Conservation (phyloP, 92 coral and sea anemone species). For the Epizoanthus illoricatus region DNA sequence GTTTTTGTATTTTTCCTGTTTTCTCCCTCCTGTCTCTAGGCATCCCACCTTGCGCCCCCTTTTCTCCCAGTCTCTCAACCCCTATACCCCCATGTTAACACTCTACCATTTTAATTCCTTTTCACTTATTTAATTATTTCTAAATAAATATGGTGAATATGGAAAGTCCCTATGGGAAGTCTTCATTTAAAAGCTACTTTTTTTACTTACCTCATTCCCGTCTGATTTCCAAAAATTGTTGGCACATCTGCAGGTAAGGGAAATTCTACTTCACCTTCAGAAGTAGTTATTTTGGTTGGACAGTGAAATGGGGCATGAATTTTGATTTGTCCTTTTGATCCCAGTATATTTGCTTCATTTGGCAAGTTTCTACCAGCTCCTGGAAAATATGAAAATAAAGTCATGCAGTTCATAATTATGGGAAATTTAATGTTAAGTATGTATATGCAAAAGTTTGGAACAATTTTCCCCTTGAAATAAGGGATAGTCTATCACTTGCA, state of each 20-base stretch:
- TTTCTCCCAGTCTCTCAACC: too few species aligned
- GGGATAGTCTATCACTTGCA: too few species aligned
- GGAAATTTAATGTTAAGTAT: neutral
- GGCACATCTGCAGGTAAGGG: constrained; percentile 69
- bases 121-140: too few species aligned
- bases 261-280: constrained; percentile 71
- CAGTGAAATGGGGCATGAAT: constrained; percentile 73
- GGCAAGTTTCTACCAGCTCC: constrained; percentile 68
- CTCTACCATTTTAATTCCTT: too few species aligned
- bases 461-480: too few species aligned
- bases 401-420: too few species aligned
- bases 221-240: constrained; percentile 60
- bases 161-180: neutral
- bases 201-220: constrained; percentile 83
- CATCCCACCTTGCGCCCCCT: too few species aligned
- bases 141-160: too few species aligned
- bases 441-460: too few species aligned
- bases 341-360: constrained; percentile 63
- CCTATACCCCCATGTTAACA: too few species aligned
- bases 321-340: constrained; percentile 75
- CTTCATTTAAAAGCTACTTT: neutral
- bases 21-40: too few species aligned
- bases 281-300: constrained; percentile 59
- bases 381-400: constrained; percentile 3
- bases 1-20: too few species aligned